phyloP scores from a whole-genome alignment of 2,888 invertebrate genomes.

The Trileptium ribeirensis region DNA sequence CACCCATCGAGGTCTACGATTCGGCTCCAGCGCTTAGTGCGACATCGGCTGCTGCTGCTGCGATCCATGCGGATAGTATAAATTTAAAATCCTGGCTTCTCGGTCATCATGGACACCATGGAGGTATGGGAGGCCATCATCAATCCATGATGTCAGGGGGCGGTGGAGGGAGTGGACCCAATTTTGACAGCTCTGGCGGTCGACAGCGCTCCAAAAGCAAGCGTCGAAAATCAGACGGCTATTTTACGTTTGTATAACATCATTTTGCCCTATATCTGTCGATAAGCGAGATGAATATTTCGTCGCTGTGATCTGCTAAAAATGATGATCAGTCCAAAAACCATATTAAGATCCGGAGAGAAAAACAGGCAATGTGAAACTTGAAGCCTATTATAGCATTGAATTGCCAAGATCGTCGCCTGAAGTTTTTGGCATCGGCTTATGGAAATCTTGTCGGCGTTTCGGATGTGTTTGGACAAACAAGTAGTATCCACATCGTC shows the following conservation, averaged over 20 bases:
- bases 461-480: too few relatives aligned
- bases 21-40: slow-evolving; percentile 45
- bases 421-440: too few relatives aligned
- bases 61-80: slow-evolving; percentile 44
- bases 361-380: too few relatives aligned
- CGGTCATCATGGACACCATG: slow-evolving; percentile 32
- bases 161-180: slow-evolving; percentile 42
- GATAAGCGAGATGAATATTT: too few relatives aligned
- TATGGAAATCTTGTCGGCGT: too few relatives aligned
- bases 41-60: slow-evolving; percentile 39
- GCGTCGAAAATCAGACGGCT: slow-evolving; percentile 50
- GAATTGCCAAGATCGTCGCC: too few relatives aligned
- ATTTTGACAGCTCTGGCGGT: neutral
- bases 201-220: slow-evolving; percentile 30
- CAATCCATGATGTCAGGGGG: slow-evolving; percentile 48
- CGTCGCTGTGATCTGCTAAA: too few relatives aligned
- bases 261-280: too few relatives aligned
- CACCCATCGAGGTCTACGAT: slow-evolving; percentile 52
- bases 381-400: too few relatives aligned
- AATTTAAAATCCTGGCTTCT: slow-evolving; percentile 49
- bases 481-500: too few relatives aligned
- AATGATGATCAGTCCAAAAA: too few relatives aligned
- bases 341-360: too few relatives aligned
- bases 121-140: slow-evolving; percentile 36
- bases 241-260: slow-evolving; percentile 51